These are phyloP conservation scores for Allobates femoralis DNA, from an alignment of 2,797 vertebrate species.

Conservation along the genomic window DNA sequence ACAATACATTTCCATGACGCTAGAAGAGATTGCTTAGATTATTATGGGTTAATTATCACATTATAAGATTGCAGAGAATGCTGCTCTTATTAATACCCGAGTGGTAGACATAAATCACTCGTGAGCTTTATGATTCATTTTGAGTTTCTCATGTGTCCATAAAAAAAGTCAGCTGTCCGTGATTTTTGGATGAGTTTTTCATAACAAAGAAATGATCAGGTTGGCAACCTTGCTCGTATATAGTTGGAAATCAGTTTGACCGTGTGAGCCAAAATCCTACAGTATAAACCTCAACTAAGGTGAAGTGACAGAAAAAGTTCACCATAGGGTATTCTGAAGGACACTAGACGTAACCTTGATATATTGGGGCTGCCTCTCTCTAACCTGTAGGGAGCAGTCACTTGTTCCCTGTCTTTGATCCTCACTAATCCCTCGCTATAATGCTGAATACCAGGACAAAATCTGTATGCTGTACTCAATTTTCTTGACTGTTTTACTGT, in stretches of 20 bases:
- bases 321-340: not conserved
- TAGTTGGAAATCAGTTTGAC: not conserved
- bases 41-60: no score
- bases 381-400: constrained; percentile 47
- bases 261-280: not conserved
- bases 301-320: not conserved
- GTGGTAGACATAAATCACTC: no score
- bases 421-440: constrained; percentile 44
- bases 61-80: no score
- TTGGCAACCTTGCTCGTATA: not conserved
- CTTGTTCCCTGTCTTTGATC: constrained; percentile 54
- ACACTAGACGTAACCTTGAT: constrained; percentile 31
- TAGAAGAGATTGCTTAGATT: no score
- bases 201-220: no score
- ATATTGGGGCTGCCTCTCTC: constrained; percentile 23
- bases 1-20: no score
- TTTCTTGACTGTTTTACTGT: constrained; percentile 68
- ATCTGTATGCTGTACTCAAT: constrained; percentile 61
- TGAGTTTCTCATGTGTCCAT: no score
- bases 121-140: no score
- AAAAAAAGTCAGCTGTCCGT: no score
- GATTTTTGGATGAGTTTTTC: no score
- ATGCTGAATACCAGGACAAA: constrained; percentile 44
- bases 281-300: not conserved
- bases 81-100: no score